Percentiles rank a stretch among this genome's conserved stretches.
Conservation (phyloP, 2,888 invertebrate genomes). For the Melinaea menophilus region DNA sequence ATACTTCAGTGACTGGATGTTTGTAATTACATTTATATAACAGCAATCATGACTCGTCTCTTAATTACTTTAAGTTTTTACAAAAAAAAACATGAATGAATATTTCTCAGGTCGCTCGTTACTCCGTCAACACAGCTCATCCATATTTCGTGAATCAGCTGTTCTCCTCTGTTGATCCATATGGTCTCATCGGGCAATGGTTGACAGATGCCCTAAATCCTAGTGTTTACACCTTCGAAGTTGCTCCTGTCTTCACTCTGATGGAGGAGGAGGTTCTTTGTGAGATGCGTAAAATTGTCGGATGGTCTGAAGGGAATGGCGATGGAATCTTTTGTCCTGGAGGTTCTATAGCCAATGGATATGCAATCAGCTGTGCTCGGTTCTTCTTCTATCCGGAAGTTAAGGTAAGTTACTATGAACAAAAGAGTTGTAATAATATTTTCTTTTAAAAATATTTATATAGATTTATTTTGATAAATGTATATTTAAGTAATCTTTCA, state of each 20-base stretch:
- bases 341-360: conserved; percentile 93
- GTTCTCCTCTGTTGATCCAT: conserved; percentile 90
- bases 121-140: conserved; percentile 94
- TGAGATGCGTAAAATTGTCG: conserved; percentile 88
- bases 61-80: no score
- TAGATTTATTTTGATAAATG: not conserved
- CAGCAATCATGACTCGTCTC: no score
- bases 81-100: not conserved
- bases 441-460: not conserved
- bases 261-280: conserved; percentile 90
- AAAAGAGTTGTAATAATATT: not conserved
- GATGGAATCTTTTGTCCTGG: conserved; percentile 95
- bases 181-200: conserved; percentile 91
- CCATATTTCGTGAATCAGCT: conserved; percentile 94
- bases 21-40: no score
- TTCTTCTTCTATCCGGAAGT: conserved; percentile 83
- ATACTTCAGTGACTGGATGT: no score
- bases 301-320: conserved; percentile 84
- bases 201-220: conserved; percentile 90
- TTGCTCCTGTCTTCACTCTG: conserved; percentile 90
- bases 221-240: conserved; percentile 93
- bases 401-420: conserved; percentile 77
- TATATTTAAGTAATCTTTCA: no score
- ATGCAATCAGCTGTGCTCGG: conserved; percentile 92
- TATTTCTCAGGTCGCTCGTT: conserved; percentile 71